A percentile compares a stretch with the other conserved stretches of the same genome.
Evolutionary conservation across 2,113 vertebrate genomes (phyloP).

Genomic region (Aspiorhynchus laticeps): DNA sequence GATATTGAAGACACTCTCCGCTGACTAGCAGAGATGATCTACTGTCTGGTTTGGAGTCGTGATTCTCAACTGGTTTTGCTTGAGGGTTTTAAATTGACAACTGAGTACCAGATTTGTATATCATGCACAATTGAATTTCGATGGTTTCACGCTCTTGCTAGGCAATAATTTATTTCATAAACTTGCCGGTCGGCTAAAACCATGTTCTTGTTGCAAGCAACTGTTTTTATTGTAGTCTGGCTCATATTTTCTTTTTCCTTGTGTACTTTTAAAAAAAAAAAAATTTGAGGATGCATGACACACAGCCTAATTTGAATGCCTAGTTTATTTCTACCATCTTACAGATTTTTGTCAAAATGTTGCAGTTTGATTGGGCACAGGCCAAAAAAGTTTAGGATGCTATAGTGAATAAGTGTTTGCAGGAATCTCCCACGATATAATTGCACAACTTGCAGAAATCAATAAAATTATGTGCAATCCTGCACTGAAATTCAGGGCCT

Average conservation of each 20-base stretch:
- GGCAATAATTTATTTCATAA: background rate
- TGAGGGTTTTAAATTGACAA: background rate
- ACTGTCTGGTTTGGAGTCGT: background rate
- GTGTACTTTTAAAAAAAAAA: no score
- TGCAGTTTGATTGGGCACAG: background rate
- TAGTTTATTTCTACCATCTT: background rate
- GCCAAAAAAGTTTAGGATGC: no score
- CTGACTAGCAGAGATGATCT: conserved; percentile 22
- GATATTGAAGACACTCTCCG: background rate
- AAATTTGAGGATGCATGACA: background rate
- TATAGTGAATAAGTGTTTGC: background rate
- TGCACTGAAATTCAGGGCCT: background rate
- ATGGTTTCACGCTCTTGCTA: background rate
- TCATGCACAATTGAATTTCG: background rate
- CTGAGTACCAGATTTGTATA: background rate
- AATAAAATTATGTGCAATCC: background rate
- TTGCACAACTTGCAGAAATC: no score
- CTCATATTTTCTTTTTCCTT: background rate
- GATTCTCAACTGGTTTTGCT: background rate
- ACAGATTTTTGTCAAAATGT: background rate
- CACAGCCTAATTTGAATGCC: background rate
- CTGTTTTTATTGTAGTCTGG: background rate
- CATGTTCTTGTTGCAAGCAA: background rate
- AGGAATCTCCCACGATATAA: background rate
- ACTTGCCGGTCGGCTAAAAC: background rate